Percentiles rank a stretch among this genome's conserved stretches.
phyloP scores from a whole-genome alignment of 1,140 invertebrate genomes.

The Danaus plexippus region DNA sequence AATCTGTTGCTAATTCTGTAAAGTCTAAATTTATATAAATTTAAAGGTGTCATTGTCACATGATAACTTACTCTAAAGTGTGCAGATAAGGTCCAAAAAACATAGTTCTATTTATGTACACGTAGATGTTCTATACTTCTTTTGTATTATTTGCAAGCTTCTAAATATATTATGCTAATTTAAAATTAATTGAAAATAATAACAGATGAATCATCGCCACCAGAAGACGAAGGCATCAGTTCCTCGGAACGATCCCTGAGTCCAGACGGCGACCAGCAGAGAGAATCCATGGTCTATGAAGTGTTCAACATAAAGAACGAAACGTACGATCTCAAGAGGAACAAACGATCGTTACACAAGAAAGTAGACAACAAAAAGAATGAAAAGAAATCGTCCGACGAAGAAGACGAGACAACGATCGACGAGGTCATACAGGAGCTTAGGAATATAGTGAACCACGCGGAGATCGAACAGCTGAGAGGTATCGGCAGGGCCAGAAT shows the following conservation, averaged over 20 bases:
- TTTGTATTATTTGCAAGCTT: conserved; percentile 1
- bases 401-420: conserved; percentile 87
- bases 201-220: conserved; percentile 78
- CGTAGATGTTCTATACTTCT: background rate
- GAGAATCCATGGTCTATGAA: conserved; percentile 75
- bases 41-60: no score
- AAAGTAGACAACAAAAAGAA: conserved; percentile 60
- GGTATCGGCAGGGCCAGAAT: conserved; percentile 56
- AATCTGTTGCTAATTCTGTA: no score
- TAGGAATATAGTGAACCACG: conserved; percentile 87
- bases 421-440: conserved; percentile 90
- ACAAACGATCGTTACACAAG: conserved; percentile 54
- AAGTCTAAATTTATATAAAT: no score
- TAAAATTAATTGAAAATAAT: conserved; percentile 14
- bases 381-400: conserved; percentile 70
- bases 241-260: conserved; percentile 84
- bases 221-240: conserved; percentile 88
- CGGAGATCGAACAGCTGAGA: conserved; percentile 79
- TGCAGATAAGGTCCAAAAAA: no score
- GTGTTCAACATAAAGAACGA: conserved; percentile 75
- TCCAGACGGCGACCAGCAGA: conserved; percentile 75
- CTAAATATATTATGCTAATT: no score
- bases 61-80: no score
- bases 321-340: conserved; percentile 69
- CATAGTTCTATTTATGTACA: no score